Conservation (phyloP, 2,888 invertebrate genomes). For the Tanytarsus gracilentus region DNA sequence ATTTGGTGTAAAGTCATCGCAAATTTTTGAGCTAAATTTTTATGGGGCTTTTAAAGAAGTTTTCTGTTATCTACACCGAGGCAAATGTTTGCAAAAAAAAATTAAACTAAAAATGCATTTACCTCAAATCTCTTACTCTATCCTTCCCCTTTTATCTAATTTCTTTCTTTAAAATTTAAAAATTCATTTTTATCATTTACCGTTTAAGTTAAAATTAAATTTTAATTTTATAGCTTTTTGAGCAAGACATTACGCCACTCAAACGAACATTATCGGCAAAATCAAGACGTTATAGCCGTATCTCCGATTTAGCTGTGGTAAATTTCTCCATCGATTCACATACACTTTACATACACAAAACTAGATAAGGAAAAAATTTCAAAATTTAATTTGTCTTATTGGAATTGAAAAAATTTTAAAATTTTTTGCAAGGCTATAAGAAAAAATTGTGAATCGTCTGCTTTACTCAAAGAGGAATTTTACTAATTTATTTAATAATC, state of each 20-base stretch:
- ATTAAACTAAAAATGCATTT: background rate
- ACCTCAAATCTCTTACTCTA: background rate
- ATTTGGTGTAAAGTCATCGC: background rate
- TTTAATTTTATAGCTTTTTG: conserved; percentile 56
- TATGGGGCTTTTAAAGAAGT: background rate
- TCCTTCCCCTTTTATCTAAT: background rate
- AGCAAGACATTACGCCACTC: conserved; percentile 78
- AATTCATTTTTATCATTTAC: background rate
- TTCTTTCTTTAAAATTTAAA: conserved; percentile 7
- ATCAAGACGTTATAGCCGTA: conserved; percentile 72
- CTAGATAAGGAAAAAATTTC: background rate
- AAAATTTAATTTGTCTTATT: conserved; percentile 4
- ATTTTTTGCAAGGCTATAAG: no score
- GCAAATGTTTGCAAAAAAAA: no score
- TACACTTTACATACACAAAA: background rate
- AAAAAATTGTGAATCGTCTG: no score
- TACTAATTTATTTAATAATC: no score
- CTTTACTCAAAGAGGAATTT: no score
- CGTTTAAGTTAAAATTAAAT: conserved; percentile 1
- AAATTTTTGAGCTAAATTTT: background rate
- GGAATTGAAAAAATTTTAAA: no score
- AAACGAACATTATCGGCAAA: conserved; percentile 69
- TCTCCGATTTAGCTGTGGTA: conserved; percentile 76
- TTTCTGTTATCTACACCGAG: background rate
- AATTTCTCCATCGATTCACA: conserved; percentile 36